phyloP scores from a whole-genome alignment of 1,140 invertebrate species.

The Drusus annulatus region DNA sequence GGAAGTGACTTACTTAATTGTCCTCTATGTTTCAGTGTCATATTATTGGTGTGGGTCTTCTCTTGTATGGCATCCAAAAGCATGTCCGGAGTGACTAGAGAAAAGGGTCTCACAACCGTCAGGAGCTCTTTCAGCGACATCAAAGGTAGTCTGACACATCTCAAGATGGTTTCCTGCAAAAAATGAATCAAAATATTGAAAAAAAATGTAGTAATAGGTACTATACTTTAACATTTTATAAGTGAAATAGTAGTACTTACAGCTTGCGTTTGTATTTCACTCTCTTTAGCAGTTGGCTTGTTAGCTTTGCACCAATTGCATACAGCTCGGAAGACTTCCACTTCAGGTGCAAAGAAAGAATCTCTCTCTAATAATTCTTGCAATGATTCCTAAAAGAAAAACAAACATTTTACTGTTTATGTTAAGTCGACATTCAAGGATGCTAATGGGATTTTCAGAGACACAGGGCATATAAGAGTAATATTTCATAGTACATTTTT shows the following conservation, averaged over 20 bases:
- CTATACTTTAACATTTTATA: too few species aligned
- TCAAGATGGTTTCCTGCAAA: slow-evolving; percentile 69
- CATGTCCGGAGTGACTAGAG: slow-evolving; percentile 88
- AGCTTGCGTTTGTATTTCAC: slow-evolving; percentile 70
- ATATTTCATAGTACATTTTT: too few species aligned
- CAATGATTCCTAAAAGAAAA: slow-evolving; percentile 75
- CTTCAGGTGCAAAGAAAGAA: slow-evolving; percentile 96
- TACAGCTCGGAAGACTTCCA: slow-evolving; percentile 94
- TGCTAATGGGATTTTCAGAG: too few species aligned
- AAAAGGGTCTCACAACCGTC: slow-evolving; percentile 88
- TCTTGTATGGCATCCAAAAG: slow-evolving; percentile 95
- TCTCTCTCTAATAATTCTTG: slow-evolving; percentile 90
- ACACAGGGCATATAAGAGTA: too few species aligned
- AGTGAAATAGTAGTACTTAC: slow-evolving; percentile 38
- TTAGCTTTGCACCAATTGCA: slow-evolving; percentile 88
- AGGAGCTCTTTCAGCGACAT: slow-evolving; percentile 91
- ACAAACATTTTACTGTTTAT: background rate
- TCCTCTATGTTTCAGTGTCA: slow-evolving; percentile 87
- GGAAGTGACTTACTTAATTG: slow-evolving; percentile 74
- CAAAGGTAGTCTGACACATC: slow-evolving; percentile 86
- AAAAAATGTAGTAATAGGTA: too few species aligned
- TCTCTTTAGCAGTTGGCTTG: slow-evolving; percentile 65
- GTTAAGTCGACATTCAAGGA: too few species aligned
- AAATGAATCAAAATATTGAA: too few species aligned
- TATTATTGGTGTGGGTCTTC: slow-evolving; percentile 82